Conservation (phyloP, 92 coral and sea anemone species). For the Heteractis magnifica region DNA sequence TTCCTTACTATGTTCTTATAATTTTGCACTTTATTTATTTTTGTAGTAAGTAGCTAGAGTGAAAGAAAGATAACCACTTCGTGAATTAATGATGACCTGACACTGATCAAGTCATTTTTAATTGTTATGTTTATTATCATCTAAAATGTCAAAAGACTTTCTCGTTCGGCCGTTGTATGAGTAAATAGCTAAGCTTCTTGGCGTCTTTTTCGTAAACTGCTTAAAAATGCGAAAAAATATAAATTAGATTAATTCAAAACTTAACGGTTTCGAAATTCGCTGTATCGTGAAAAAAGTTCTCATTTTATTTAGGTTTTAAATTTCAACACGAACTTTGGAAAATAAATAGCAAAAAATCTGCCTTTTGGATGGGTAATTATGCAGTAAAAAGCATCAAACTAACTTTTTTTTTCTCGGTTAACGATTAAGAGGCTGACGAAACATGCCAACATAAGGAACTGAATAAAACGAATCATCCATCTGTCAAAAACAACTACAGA, state of each 20-base stretch:
- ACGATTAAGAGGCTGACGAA: background rate
- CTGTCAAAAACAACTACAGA: constrained; percentile 52
- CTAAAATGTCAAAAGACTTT: constrained; percentile 3
- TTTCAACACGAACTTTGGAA: no score
- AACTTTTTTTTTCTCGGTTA: background rate
- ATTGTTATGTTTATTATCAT: background rate
- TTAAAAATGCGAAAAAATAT: background rate
- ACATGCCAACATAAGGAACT: background rate
- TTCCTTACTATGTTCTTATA: background rate
- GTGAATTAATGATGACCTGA: background rate
- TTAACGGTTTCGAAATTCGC: no score
- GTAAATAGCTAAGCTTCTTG: background rate
- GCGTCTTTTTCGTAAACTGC: background rate
- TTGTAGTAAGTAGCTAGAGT: background rate
- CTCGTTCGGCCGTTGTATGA: background rate
- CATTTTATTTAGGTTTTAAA: no score
- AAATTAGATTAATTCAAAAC: no score
- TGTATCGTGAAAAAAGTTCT: no score
- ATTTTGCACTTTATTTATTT: background rate
- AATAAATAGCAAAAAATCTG: no score
- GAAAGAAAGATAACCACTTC: background rate
- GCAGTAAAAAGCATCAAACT: background rate
- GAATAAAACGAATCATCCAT: constrained; percentile 6
- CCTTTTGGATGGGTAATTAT: background rate
- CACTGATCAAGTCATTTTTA: background rate